Base-by-base conservation (phyloP, 2,888 invertebrate genomes). In the Odontocolon sp. region DNA sequence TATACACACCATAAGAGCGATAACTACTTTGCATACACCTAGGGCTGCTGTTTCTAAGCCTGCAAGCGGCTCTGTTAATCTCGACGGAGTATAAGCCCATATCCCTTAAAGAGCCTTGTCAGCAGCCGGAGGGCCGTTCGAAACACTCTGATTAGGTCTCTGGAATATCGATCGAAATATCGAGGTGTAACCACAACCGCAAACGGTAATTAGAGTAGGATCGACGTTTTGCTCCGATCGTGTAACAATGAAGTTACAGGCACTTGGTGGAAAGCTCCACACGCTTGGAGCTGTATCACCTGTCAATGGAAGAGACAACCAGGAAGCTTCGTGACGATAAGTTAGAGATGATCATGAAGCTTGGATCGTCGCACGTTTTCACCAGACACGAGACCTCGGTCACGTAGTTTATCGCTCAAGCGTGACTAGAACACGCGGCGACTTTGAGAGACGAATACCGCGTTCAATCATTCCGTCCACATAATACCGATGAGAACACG, bases 341-440 rank as follows among this genome's bases (percentile, higher is more conserved):
- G 57, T 40, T 21, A 31, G 31, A 45, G 8, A 16, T 31, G 45
- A 45, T 45, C 31, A n/a, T n/a, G n/a, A 21, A 18, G 26, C 38
- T 26, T 5, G 31, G 14, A 45, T 61, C 16, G 21, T 18, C 1
- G n/a, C 61, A 45, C 61, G 61, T 61, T 31, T 45, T 61, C 42
- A 16, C 42, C 18, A 31, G 31, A 45, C 61, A 26, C 50, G 61
- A 6, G 31, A 9, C 36, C 18, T 31, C 42, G 28, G 54, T 59
- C 74, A 75, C 69, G 74, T 75, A 52, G 57, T 64, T 57, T 69
- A 75, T 75, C 63, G 63, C 50, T 50, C 54, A 57, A 23, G 45
- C 74, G 74, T 69, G 69, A 69, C 74, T 57, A 6, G 50, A 47
- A 50, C 40, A 59, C 57, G 38, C 40, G 63, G 16, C 16, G 50